A percentile compares a stretch with the other conserved stretches of the same genome.
phyloP scores from a whole-genome alignment of 2,888 invertebrate genomes.

The Ceramica pisi region DNA sequence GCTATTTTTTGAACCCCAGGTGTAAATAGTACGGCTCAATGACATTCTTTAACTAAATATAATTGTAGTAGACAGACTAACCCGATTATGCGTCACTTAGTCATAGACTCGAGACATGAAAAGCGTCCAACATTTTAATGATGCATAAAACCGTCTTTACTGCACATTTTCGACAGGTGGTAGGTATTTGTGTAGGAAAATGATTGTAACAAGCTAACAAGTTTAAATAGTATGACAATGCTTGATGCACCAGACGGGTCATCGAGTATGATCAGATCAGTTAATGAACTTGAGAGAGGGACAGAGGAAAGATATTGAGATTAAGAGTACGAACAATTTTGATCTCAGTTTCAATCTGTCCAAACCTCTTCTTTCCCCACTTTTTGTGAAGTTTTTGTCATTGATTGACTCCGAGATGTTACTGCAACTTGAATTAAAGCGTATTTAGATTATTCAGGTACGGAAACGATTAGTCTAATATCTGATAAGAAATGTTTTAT shows the following conservation, averaged over 20 bases:
- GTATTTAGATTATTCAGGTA: background rate
- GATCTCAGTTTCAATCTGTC: too few relatives aligned
- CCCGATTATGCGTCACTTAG: constrained; percentile 36
- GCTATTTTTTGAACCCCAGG: constrained; percentile 2
- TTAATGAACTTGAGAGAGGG: too few relatives aligned
- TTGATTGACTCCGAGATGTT: background rate
- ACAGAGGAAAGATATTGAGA: too few relatives aligned
- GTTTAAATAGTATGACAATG: too few relatives aligned
- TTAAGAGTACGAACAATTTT: too few relatives aligned
- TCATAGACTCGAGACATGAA: constrained; percentile 23
- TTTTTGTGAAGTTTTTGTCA: background rate
- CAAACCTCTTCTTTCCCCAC: too few relatives aligned
- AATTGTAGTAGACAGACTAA: constrained; percentile 33
- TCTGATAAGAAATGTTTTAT: background rate
- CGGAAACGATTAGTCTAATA: background rate
- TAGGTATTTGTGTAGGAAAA: background rate
- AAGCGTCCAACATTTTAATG: constrained; percentile 11
- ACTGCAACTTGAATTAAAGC: background rate
- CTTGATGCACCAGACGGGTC: too few relatives aligned
- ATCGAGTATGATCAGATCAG: too few relatives aligned
- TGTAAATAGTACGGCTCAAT: constrained; percentile 32
- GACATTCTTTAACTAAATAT: constrained; percentile 30
- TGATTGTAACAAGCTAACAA: too few relatives aligned
- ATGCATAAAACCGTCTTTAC: constrained; percentile 5
- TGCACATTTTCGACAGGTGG: constrained; percentile 6